Base-by-base conservation (phyloP, 2,113 vertebrate species). In the Puffinus mauretanicus region DNA sequence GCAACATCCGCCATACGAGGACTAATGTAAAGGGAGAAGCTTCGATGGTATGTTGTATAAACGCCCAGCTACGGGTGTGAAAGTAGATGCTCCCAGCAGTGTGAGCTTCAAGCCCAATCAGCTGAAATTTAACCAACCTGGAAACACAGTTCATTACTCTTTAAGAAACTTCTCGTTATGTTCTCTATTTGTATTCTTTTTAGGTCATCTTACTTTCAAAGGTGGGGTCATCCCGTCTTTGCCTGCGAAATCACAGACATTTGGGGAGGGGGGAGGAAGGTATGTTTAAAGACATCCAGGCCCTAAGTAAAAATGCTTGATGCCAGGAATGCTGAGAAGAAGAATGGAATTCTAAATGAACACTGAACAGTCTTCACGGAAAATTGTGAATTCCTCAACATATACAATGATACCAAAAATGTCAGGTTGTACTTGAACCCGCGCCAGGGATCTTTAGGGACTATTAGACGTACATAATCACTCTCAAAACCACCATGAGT, bases 31-130 rank as follows among this genome's bases (percentile, higher is more conserved):
- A 76, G 19, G 6, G 9, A 36, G 19, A 58, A 86, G 11, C 30
- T 89, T 80, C 0, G 0, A 4, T 19, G 21, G 26, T 27, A 13
- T 1, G 2, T 10, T 82, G 52, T 42, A 11, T 36, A 71, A 87
- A 54, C 25, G 13, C 7, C 25, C 70, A 82, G 51, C 38, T 67
- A 69, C n/a, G 69, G 20, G 22, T 75, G 17, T 54, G 54, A 89
- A 86, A 94, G 17, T 18, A 11, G 18, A 24, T 36, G 38, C 36
- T 81, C n/a, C 58, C 27, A 77, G 30, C 36, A 55, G 13, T 11
- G 25, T 60, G 10, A 91, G 16, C 22, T 90, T 82, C 46, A 78
- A 88, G 42, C 38, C 29, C 69, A 34, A 24, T 19, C 17, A 79
- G 12, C 29, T 76, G 70, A 36, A 29, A 51, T 40, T 62, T 62